Conservation (phyloP, 1,140 invertebrate genomes). For the Holotrichia oblita region DNA sequence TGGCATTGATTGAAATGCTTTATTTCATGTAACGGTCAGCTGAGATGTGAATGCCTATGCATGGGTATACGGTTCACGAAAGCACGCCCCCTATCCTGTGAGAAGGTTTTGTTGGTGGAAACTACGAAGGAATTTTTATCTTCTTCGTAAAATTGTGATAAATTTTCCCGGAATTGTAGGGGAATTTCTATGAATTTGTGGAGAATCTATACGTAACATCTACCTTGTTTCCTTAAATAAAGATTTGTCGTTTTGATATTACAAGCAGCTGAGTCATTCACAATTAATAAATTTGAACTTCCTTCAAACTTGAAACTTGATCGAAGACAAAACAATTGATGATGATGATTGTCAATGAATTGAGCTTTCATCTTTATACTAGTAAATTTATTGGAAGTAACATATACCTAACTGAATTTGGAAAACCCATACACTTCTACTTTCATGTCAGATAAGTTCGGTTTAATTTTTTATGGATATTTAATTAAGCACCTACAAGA, state of each 20-base stretch:
- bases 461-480: neutral
- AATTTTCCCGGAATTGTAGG: conserved; percentile 42
- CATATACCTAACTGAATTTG: too few relatives aligned
- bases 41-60: conserved; percentile 25
- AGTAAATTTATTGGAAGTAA: too few relatives aligned
- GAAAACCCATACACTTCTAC: too few relatives aligned
- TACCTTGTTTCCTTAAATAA: neutral
- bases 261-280: too few relatives aligned
- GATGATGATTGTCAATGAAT: too few relatives aligned
- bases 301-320: too few relatives aligned
- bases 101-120: conserved; percentile 3
- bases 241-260: too few relatives aligned
- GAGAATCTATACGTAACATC: neutral
- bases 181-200: conserved; percentile 40
- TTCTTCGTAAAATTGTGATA: conserved; percentile 41
- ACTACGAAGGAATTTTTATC: conserved; percentile 33
- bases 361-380: too few relatives aligned
- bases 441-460: too few relatives aligned
- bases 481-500: neutral
- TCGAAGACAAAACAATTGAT: too few relatives aligned
- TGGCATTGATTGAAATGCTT: conserved; percentile 47
- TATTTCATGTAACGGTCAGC: conserved; percentile 45
- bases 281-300: too few relatives aligned
- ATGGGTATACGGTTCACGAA: conserved; percentile 25
- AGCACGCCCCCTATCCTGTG: conserved; percentile 6